phyloP scores from a whole-genome alignment of 2,888 invertebrate genomes.

The Scelioninae gen. 2 region DNA sequence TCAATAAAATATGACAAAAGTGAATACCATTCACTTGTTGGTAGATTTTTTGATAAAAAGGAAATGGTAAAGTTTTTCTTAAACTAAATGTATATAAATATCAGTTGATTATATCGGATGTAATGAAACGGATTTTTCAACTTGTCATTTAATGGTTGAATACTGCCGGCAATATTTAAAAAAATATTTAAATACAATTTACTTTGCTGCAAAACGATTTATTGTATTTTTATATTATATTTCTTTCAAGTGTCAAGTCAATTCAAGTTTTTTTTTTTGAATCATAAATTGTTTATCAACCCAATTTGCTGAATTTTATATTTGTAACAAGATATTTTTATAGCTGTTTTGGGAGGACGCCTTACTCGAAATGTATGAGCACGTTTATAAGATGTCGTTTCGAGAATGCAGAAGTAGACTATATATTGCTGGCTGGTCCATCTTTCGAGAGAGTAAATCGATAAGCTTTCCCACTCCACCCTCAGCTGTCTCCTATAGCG shows the following conservation, averaged over 20 bases:
- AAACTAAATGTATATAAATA: no score
- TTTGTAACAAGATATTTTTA: conserved; percentile 32
- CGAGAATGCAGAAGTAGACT: conserved; percentile 68
- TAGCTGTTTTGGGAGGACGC: conserved; percentile 22
- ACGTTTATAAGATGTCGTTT: conserved; percentile 46
- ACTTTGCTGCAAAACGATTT: no score
- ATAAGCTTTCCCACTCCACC: conserved; percentile 63
- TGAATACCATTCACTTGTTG: no score
- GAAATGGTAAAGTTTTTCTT: no score
- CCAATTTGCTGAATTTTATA: conserved; percentile 30
- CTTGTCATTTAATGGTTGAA: no score
- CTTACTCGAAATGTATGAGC: conserved; percentile 17
- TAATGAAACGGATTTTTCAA: no score
- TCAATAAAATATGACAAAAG: no score
- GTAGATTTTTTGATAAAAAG: no score
- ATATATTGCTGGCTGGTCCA: conserved; percentile 67
- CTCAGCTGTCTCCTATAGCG: conserved; percentile 15
- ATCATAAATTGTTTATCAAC: conserved; percentile 5
- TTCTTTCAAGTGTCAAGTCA: not conserved
- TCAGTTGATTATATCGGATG: no score
- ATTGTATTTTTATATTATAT: not conserved
- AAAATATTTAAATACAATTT: no score
- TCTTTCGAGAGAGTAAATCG: conserved; percentile 70
- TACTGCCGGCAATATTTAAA: no score
- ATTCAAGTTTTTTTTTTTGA: conserved; percentile 5